These are phyloP conservation scores for Ochotona princeps DNA, from an alignment of 2,113 vertebrate species.

Conservation along the genomic window DNA sequence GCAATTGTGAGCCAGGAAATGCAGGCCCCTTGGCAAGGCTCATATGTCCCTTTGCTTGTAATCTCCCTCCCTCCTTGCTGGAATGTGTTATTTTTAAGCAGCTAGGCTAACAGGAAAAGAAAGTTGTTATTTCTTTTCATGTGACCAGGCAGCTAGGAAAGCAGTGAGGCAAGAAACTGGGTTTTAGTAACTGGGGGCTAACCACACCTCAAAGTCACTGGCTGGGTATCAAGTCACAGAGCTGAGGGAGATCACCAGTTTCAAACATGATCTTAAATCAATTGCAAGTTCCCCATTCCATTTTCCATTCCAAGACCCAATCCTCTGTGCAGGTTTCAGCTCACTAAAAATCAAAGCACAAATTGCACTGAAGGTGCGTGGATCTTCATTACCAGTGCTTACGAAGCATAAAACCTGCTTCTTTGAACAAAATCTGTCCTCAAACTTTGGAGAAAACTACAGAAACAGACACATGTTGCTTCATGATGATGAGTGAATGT, in stretches of 20 bases:
- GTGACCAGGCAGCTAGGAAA: not conserved
- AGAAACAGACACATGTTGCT: conserved; percentile 47
- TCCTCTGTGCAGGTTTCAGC: not conserved
- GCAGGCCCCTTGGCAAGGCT: conserved; percentile 79
- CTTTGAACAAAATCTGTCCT: conserved; percentile 19
- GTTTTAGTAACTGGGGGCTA: not conserved
- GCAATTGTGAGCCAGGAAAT: conserved; percentile 93
- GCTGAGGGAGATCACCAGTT: not conserved
- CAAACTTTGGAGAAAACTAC: conserved; percentile 11
- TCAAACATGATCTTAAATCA: not conserved
- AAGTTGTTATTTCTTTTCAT: conserved; percentile 67
- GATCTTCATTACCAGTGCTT: not conserved
- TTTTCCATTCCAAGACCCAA: not conserved
- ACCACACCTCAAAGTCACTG: not conserved
- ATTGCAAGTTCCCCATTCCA: not conserved
- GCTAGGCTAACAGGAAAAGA: conserved; percentile 70
- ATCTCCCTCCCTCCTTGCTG: conserved; percentile 62
- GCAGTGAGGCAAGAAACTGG: not conserved
- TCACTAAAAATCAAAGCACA: conserved; percentile 1
- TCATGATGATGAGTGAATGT: not conserved
- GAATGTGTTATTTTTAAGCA: conserved; percentile 77
- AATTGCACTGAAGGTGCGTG: not conserved
- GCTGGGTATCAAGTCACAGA: not conserved
- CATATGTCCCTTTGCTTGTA: conserved; percentile 74
- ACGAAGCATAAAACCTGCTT: conserved; percentile 22